A percentile compares a stretch with the other conserved stretches of the same genome.
Conservation (phyloP, 37 sponge, comb jelly and placozoan genomes). For the Geodia barretti region DNA sequence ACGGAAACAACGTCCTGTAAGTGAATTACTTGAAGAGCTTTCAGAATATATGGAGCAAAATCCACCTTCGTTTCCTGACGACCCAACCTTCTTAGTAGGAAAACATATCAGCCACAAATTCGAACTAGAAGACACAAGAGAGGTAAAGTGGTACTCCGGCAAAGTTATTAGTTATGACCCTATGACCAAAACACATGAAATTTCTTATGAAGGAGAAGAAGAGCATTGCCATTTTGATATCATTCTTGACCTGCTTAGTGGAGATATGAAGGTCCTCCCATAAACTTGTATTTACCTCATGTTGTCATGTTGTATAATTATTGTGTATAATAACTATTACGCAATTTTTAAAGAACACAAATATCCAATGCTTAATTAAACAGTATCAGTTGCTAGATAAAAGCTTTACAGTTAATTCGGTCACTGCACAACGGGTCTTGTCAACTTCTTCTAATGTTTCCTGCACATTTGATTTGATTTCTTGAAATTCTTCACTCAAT, state of each 20-base stretch:
- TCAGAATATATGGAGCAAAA: background rate
- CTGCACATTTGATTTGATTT: no score
- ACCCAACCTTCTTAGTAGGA: conserved; percentile 27
- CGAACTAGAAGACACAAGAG: background rate
- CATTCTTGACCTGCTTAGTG: background rate
- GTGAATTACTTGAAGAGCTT: conserved; percentile 32
- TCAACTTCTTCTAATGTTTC: background rate
- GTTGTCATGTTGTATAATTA: no score
- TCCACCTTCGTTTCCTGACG: background rate
- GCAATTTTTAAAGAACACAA: no score
- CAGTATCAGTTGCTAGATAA: background rate
- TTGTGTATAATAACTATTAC: no score
- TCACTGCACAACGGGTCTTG: background rate
- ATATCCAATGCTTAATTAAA: no score
- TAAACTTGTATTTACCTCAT: background rate
- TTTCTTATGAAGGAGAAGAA: conserved; percentile 27
- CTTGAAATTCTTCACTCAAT: background rate
- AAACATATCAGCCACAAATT: conserved; percentile 24
- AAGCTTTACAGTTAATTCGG: background rate
- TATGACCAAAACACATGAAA: conserved; percentile 9
- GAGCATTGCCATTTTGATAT: conserved; percentile 39
- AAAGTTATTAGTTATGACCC: conserved; percentile 7
- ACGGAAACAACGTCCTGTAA: conserved; percentile 23
- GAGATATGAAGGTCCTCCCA: background rate
- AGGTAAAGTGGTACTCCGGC: conserved; percentile 18